Evolutionary conservation across 2,888 invertebrate genomes (phyloP), one percentile per base, ranked within the genome.

Genomic region (Agrypnus murinus): DNA sequence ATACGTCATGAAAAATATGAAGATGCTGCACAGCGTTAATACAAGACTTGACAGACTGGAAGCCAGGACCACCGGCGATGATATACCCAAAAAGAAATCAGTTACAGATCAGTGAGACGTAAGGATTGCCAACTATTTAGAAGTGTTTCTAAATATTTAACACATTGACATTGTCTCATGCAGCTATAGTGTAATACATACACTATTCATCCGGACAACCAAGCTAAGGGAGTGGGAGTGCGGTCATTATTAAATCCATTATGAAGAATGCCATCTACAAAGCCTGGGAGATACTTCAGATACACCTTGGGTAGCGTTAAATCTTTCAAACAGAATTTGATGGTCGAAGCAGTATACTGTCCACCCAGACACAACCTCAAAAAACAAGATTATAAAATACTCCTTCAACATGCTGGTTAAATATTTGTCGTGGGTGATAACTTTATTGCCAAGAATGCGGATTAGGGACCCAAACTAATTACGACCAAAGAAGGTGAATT

Each of bases 1-100:
- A 45, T 5, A 45, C 12, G 15, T 45, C 15, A 2, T 45, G 14
- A 14, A 45, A 45, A 45, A 45, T 15, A 50, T 50, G 50, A 19
- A 25, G 50, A 25, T 25, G 25, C 50, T 50, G 32, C 25, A 50
- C 25, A 4, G 50, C 1, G 25, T 50, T 50, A 50, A 50, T 50
- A n/a, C 32, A 50, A 25, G 50, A 19, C 25, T 50, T 12, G 31
- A 25, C 31, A 50, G 7, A 46, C 14, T 46, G 46, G 46, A 46
- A 46, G 15, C 19, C 46, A 19, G 46, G 46, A 46, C 5, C 50
- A 31, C 25, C 25, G 50, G 50, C 32, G n/a, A n/a, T n/a, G 17
- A 3, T 50, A 31, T 50, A 25, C 50, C 25, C 25, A 50, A 15
- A 8, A 14, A 46, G 17, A 46, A 36, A 36, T 36, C 7, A 36